These are phyloP conservation scores for Mesaphorura yosii DNA, from an alignment of 1,140 invertebrate species.

Conservation along the genomic window DNA sequence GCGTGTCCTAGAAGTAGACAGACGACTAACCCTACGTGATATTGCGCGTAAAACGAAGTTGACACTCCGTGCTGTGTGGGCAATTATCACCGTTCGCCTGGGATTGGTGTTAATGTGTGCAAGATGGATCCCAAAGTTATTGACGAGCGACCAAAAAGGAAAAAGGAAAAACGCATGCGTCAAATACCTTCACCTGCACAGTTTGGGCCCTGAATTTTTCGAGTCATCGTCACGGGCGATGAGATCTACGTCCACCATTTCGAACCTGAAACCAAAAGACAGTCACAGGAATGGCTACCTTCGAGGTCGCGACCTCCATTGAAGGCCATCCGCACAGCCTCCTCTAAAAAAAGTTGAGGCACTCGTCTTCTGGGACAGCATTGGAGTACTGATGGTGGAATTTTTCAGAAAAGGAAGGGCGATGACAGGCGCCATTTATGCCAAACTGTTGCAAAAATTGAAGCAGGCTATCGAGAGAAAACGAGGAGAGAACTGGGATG, in stretches of 20 bases:
- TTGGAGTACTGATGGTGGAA: constrained; percentile 1
- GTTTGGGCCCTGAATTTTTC: constrained; percentile 8
- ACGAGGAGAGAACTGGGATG: too few relatives aligned
- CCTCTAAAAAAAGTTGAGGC: background rate
- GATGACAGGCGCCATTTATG: constrained; percentile 2
- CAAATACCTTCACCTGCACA: constrained; percentile 1
- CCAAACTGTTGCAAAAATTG: constrained; percentile 1
- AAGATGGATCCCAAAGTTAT: constrained; percentile 18
- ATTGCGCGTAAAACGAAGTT: background rate
- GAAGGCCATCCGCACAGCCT: background rate
- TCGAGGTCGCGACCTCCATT: background rate
- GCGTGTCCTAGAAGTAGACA: background rate
- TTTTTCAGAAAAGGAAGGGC: constrained; percentile 3
- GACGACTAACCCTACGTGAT: background rate
- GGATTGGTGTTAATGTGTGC: background rate
- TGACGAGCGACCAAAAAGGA: constrained; percentile 7
- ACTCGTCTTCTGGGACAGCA: background rate
- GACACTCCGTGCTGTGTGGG: background rate
- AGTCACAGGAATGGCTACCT: constrained; percentile 12
- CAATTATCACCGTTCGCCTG: background rate
- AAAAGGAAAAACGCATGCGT: constrained; percentile 3
- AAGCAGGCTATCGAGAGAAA: too few relatives aligned
- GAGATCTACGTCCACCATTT: constrained; percentile 10
- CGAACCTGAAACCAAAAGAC: constrained; percentile 10
- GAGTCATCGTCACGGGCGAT: constrained; percentile 12